phyloP scores from a whole-genome alignment of 1,140 invertebrate genomes.

The Apis cerana region DNA sequence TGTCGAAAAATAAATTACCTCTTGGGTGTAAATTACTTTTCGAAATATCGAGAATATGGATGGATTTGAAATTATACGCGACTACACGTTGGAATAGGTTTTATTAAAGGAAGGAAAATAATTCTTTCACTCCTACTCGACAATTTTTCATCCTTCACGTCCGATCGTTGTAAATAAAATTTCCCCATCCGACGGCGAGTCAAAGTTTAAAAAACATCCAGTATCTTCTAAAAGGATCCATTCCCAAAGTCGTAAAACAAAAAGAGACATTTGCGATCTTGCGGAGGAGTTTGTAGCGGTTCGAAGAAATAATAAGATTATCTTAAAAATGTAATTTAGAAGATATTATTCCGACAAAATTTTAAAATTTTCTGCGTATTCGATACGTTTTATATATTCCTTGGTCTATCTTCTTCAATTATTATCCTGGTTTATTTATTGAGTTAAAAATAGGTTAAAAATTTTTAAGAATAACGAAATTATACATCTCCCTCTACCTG shows the following conservation, averaged over 20 bases:
- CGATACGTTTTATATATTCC: too few relatives aligned
- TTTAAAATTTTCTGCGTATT: too few relatives aligned
- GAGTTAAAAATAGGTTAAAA: too few relatives aligned
- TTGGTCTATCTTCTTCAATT: too few relatives aligned
- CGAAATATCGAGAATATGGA: neutral
- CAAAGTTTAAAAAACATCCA: neutral
- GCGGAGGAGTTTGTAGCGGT: neutral
- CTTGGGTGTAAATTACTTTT: neutral
- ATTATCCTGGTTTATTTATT: too few relatives aligned
- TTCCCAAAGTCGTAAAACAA: neutral
- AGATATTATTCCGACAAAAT: too few relatives aligned
- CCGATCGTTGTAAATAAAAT: neutral
- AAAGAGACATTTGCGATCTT: neutral
- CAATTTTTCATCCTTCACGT: neutral
- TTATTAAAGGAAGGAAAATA: too few relatives aligned
- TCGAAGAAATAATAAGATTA: slow-evolving; percentile 18
- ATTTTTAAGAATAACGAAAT: too few relatives aligned
- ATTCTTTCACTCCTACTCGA: neutral
- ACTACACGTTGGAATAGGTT: too few relatives aligned
- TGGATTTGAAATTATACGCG: too few relatives aligned
- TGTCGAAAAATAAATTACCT: too few relatives aligned
- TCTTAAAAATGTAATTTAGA: neutral
- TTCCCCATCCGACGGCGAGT: neutral
- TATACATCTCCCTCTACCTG: too few relatives aligned
- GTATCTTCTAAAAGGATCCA: neutral